These are phyloP conservation scores for Micrastur ruficollis DNA, from an alignment of 2,797 vertebrate species.

Conservation along the genomic window DNA sequence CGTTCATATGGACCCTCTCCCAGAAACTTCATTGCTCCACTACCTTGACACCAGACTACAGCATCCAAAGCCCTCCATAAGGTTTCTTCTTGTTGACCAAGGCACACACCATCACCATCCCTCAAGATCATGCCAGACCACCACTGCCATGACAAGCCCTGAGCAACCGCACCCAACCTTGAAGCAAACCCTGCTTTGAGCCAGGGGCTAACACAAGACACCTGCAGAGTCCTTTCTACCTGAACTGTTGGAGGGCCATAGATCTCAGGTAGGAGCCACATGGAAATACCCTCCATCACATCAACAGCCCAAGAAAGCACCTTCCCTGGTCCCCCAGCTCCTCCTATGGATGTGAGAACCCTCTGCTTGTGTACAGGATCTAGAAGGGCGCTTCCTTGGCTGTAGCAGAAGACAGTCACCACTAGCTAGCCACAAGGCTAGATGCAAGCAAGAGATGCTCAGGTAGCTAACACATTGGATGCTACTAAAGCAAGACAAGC, in stretches of 20 bases:
- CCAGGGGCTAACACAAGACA: not conserved
- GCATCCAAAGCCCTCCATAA: not conserved
- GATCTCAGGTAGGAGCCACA: not conserved
- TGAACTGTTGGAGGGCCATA: not conserved
- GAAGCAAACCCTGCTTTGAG: not conserved
- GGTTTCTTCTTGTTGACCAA: not conserved
- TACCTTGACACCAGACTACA: not conserved
- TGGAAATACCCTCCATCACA: accelerated
- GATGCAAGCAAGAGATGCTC: not conserved
- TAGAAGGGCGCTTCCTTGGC: not conserved
- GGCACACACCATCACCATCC: not conserved
- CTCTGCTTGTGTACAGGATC: not conserved
- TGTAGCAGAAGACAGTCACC: not conserved
- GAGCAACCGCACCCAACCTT: not conserved
- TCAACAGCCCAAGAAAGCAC: not conserved
- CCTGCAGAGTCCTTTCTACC: not conserved
- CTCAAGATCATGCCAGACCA: not conserved
- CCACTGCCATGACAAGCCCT: not conserved
- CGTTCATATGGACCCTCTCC: not conserved
- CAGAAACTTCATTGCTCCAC: not conserved
- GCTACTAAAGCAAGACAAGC: not conserved
- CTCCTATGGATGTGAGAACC: not conserved
- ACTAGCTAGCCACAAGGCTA: not conserved
- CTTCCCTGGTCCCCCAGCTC: not conserved
- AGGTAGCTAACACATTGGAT: not conserved